Evolutionary conservation across 2,113 vertebrate genomes (phyloP), one percentile per base, ranked within the genome.

Genomic region (Dipodomys ordii): DNA sequence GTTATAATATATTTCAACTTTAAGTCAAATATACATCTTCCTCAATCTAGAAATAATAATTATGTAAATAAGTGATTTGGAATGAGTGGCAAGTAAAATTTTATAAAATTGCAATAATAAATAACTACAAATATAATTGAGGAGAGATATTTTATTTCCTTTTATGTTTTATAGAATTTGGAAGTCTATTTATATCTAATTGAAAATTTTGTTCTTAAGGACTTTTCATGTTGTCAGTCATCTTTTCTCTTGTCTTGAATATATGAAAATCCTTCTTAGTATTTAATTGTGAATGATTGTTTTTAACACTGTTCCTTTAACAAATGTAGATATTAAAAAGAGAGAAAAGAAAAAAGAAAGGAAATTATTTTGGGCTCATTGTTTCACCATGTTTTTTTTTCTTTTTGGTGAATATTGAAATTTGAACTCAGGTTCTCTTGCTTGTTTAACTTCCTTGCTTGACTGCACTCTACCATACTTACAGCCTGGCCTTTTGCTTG

Each of bases 41-140:
- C 19, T 87, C 57, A 83, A 2, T 87, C 93, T 93, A 77, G 65
- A 78, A 86, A 68, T 94, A 74, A 1, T 76, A 91, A 62, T 82
- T 89, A 27, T 82, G 16, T 93, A 83, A 90, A 77, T 92, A 90
- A 89, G 30, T 85, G 35, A 83, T 86, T 94, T 82, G 32, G 28
- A 22, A 69, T 77, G 27, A 23, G 76, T 53, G 67, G 60, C 32
- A 83, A 76, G 11, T 73, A 72, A 39, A 18, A 65, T 90, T 80
- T 23, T 65, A 73, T 73, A 49, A 27, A 64, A 91, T 93, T 83
- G 53, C 28, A 68, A 71, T 87, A 88, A 90, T 49, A 27, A 85
- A 83, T 62, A 82, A 83, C 1, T 84, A 74, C 15, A 78, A 46
- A 83, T 44, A 71, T 64, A 71, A n/a, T 69, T 23, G 73, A 57